Percentiles rank a stretch among this genome's conserved stretches.
Conservation (phyloP, 1,140 invertebrate genomes). For the Chymomyza costata region DNA sequence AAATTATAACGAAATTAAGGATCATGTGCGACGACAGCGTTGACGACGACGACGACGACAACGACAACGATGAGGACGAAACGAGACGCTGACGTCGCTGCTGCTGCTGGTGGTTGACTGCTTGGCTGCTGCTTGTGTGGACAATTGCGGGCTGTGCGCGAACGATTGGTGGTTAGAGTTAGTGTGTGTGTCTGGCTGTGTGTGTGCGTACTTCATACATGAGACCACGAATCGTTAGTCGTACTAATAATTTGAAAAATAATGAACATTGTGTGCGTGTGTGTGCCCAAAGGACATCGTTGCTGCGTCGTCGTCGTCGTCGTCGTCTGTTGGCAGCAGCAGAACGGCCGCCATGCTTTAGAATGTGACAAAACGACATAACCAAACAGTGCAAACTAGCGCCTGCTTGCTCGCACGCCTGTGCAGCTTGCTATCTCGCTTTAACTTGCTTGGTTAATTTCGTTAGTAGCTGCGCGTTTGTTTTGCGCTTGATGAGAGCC, state of each 20-base stretch:
- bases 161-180: slow-evolving; percentile 66
- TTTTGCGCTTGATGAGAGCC: slow-evolving; percentile 24
- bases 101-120: slow-evolving; percentile 8
- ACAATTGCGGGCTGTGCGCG: slow-evolving; percentile 65
- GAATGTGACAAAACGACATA: slow-evolving; percentile 8
- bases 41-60: slow-evolving; percentile 20
- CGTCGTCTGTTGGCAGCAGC: neutral
- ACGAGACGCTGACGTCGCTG: slow-evolving; percentile 23
- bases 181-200: slow-evolving; percentile 5
- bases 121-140: slow-evolving; percentile 31
- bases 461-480: slow-evolving; percentile 42
- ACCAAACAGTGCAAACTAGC: no score
- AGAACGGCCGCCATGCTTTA: no score
- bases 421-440: slow-evolving; percentile 51
- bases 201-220: slow-evolving; percentile 2
- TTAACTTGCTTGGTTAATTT: slow-evolving; percentile 68
- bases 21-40: slow-evolving; percentile 75
- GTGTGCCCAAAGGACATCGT: slow-evolving; percentile 1
- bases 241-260: slow-evolving; percentile 74
- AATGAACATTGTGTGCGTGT: slow-evolving; percentile 48
- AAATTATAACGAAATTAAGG: slow-evolving; percentile 76
- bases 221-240: slow-evolving; percentile 73
- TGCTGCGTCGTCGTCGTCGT: neutral
- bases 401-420: slow-evolving; percentile 27
- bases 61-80: slow-evolving; percentile 19